Evolutionary conservation across 2,888 invertebrate species (phyloP).

Genomic region (Byasa hedistus): DNA sequence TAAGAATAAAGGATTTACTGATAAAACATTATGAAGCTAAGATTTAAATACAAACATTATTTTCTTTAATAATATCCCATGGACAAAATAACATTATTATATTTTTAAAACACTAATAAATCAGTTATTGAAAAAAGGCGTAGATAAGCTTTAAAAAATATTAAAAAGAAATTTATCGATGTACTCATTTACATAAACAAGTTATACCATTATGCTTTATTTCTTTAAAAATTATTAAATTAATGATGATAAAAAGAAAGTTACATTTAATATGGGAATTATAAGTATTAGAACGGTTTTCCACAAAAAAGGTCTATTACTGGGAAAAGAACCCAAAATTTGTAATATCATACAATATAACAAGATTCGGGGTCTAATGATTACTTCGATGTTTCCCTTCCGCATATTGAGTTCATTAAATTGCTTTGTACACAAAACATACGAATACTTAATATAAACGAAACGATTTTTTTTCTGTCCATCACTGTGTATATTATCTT

Average conservation of each 20-base stretch:
- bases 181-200: too few relatives aligned
- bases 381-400: slow-evolving; percentile 12
- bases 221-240: too few relatives aligned
- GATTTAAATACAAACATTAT: background rate
- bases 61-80: too few relatives aligned
- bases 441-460: background rate
- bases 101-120: too few relatives aligned
- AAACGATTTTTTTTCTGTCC: too few relatives aligned
- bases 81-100: too few relatives aligned
- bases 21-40: background rate
- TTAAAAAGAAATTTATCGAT: too few relatives aligned
- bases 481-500: too few relatives aligned
- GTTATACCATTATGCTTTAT: too few relatives aligned
- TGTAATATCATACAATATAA: background rate
- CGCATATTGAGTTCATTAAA: slow-evolving; percentile 12
- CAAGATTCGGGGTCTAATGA: slow-evolving; percentile 1
- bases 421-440: background rate
- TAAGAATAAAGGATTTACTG: background rate
- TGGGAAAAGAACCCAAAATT: background rate
- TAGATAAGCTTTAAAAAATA: too few relatives aligned
- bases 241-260: too few relatives aligned
- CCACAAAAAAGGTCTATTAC: background rate
- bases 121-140: too few relatives aligned
- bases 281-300: background rate
- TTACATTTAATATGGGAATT: background rate